Base-by-base conservation (phyloP, 2,888 invertebrate species). In the Euclidia mi region DNA sequence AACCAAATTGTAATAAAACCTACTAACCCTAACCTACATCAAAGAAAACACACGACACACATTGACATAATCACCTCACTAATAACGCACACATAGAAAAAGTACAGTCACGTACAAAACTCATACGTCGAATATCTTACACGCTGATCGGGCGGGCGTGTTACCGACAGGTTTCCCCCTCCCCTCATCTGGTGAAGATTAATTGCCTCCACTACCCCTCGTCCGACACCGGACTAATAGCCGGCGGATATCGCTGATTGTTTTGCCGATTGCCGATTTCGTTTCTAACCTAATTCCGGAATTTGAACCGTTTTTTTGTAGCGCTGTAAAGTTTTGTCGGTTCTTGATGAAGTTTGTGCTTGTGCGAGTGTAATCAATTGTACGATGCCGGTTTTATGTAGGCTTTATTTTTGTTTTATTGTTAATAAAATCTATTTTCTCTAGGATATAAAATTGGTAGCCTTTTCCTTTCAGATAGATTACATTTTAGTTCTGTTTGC, bases 181-280 rank as follows among this genome's bases (percentile, higher is more conserved):
- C 59, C 60, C 51, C 58, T 29, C 56, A 9, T 31, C 41, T 42
- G 14, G 43, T 28, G 40, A 69, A 75, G 79, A 78, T 78, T 78
- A 78, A 79, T 79, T 73, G 68, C 73, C 61, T 46, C 56, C 43
- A 20, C 20, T 17, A 18, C 12, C 20, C 28, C 20, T 20, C 44
- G 37, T 7, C 28, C 43, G 15, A 40, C 49, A 41, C 17, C 37
- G 49, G 56, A 58, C 73, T 76, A 76, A 72, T 73, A 69, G 73
- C 58, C 63, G 55, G 34, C 74, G 66, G 73, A 73, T 76, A 76
- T 73, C 56, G 43, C 41, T 61, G 65, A 73, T 76, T 73, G 70
- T 73, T 76, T 73, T 58, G 69, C 59, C 60, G 62, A 75, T 76
- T 72, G 61, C 60, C 56, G 69, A 71, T 67, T 63, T 63, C 20